Evolutionary conservation across 2,113 vertebrate species (phyloP), one percentile per base, ranked within the genome.

Genomic region (Ictalurus punctatus): DNA sequence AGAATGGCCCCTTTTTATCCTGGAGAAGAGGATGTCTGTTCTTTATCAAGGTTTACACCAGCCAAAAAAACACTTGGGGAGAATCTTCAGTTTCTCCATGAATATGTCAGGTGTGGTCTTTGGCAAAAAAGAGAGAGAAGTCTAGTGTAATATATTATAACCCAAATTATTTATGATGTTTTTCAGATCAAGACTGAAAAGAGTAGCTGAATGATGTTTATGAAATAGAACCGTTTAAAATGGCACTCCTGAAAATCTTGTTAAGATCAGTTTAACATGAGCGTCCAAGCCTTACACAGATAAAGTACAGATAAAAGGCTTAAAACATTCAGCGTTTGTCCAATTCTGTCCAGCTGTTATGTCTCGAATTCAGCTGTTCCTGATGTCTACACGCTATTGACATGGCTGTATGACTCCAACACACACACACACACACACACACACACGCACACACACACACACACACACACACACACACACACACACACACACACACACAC

Each of bases 1-100:
- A 93, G 93, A 94, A 96, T 94, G 94, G 93, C 93, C 95, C 96
- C 95, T 95, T 95, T 94, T 96, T 93, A 94, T 95, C 91, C 92
- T 91, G 90, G 91, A 94, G 95, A 95, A 93, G 93, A 88, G 65
- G 88, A 90, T 63, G 82, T 95, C 97, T 97, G 97, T 83, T 96
- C 95, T 96, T 93, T 93, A 93, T 98, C 96, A 96, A 52, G 92
- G 25, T 61, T 61, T 85, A 37, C 59, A 76, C 59, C 14, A n/a
- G 44, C 10, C 9, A 58, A 85, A 67, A 83, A 83, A 65, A 58
- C 44, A 86, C 71, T 61, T n/a, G 34, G 25, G 37, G 65, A 69
- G 79, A 69, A 56, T 40, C 58, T 63, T 83, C 81, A 82, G 44
- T 54, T 82, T 74, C 81, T 21, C 16, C 16, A n/a, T 89, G 78